Evolutionary conservation across 1,140 invertebrate genomes (phyloP), one percentile per base, ranked within the genome.

Genomic region (Zophobas atratus): DNA sequence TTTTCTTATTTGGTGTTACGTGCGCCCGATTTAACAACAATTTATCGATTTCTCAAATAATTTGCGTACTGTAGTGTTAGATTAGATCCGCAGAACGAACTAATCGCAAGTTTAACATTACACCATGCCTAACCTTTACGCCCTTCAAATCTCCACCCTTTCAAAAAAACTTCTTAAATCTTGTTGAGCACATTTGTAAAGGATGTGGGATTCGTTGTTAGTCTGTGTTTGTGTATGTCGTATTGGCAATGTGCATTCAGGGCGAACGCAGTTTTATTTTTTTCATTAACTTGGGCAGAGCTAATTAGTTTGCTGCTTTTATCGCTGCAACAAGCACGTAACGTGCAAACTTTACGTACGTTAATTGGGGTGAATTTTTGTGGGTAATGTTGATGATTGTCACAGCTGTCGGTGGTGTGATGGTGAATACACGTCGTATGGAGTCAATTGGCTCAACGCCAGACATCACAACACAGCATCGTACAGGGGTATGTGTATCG

Each of bases 371-470:
- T 43, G 39, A 67, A 6, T 67, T 67, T 70, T 72, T 72, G 8
- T 60, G 46, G 51, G 51, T 72, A 72, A 72, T 51, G 36, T 8
- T 48, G 38, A 43, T 53, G 48, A 51, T 75, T 67, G 55, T 57
- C 72, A 75, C 72, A 75, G 72, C 43, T 57, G 43, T 60, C 72
- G 34, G 51, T 48, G 77, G 75, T 79, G 79, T 77, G 75, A 86
- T 86, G 85, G 85, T 86, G 60, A 84, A 84, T 71, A 86, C 85
- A 38, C 83, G 85, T 55, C 82, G 84, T 46, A 83, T 80, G 80
- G 84, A 85, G 78, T 85, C 84, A 60, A 81, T 79, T 82, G 84
- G 84, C 75, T 82, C 83, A 75, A 80, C 81, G 41, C 74, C 82
- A 76, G 79, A 81, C 49, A 79, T 56, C 75, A 81, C 78, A 43